A percentile compares a stretch with the other conserved stretches of the same genome.
phyloP scores from a whole-genome alignment of 1,140 invertebrate species.

The Hylaeus volcanicus region DNA sequence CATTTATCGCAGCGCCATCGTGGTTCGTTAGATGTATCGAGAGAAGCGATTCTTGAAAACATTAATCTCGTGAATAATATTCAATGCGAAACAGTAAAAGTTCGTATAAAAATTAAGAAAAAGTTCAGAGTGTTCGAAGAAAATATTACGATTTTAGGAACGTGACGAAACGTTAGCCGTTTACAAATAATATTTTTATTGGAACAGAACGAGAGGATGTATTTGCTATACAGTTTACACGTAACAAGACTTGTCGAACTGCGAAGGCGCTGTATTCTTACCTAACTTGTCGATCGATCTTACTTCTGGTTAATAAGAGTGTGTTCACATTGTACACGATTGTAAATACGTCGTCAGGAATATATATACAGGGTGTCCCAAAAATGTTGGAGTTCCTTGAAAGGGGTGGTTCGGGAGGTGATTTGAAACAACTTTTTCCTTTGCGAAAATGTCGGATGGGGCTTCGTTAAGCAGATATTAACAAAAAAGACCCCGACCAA shows the following conservation, averaged over 20 bases:
- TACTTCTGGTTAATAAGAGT: conserved; percentile 61
- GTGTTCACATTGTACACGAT: conserved; percentile 61
- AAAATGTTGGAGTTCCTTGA: too few relatives aligned
- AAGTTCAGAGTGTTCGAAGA: conserved; percentile 26
- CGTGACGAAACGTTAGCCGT: too few relatives aligned
- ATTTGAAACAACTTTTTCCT: too few relatives aligned
- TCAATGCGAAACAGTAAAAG: background rate
- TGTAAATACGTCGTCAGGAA: background rate
- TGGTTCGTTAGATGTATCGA: conserved; percentile 53
- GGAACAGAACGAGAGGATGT: too few relatives aligned
- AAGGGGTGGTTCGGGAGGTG: too few relatives aligned
- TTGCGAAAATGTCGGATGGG: too few relatives aligned
- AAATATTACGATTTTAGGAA: background rate
- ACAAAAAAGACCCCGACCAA: too few relatives aligned
- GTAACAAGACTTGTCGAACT: conserved; percentile 44
- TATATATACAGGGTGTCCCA: background rate
- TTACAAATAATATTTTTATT: background rate
- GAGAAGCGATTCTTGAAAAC: background rate
- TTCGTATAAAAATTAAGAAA: background rate
- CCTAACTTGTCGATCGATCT: conserved; percentile 69
- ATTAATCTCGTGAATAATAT: background rate
- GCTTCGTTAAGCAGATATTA: too few relatives aligned
- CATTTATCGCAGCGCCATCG: conserved; percentile 69
- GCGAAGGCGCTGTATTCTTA: conserved; percentile 67
- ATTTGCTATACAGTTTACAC: background rate